Base-by-base conservation (phyloP, 2,888 invertebrate genomes). In the Nemotelus nigrinus region DNA sequence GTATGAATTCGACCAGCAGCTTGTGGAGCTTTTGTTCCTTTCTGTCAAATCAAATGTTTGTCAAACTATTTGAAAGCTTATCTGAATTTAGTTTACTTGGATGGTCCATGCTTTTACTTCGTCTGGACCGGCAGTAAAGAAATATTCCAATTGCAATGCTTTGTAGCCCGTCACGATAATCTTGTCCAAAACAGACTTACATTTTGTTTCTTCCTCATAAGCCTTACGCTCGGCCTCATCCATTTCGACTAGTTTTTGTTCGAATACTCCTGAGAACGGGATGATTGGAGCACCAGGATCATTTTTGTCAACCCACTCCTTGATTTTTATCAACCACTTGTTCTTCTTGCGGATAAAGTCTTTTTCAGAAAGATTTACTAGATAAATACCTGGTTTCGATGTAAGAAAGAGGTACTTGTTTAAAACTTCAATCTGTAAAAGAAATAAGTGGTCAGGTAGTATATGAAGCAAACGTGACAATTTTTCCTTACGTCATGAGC, bases 101-200 rank as follows among this genome's bases (percentile, higher is more conserved):
- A 99, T 96, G 2, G 98, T 99, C 99, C 99, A 99, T 44, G 98
- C 99, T 88, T 98, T 99, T 6, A 99, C 99, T 90, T 99, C 99
- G 88, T 99, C 99, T 67, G 93, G 91, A 25, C 99, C 99, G 76
- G 96, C 91, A 1, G 99, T 99, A 88, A 99, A 99, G 91, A 99
- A 99, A 87, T 99, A 99, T 87, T 96, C 95, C 83, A 99, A 88
- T 83, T 98, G 96, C 74, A 99, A 89, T 0, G 98, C 94, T 86
- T 97, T 98, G 90, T 99, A 99, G 39, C 99, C 99, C 85, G 95
- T 96, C 2, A 97, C 91, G 83, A 99, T 97, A 82, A 99, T 99
- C 89, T 99, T 99, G 83, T 97, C 97, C 84, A 99, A 88, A 6
- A 95, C 94, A 87, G 97, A 96, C 79, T 93, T 92, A 78, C 93